Conservation (phyloP, 2,888 invertebrate genomes). For the Tetragonisca angustula region DNA sequence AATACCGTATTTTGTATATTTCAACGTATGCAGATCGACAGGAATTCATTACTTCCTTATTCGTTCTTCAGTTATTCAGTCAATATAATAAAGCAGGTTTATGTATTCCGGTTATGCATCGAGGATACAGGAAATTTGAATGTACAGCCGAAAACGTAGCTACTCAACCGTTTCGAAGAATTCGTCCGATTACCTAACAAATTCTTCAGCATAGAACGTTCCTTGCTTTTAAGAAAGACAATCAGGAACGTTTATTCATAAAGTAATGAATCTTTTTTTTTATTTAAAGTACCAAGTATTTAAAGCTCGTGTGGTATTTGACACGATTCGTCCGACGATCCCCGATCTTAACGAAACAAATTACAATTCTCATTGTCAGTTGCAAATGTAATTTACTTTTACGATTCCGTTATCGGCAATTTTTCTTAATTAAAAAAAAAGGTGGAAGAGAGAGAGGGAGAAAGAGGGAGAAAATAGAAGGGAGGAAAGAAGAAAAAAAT, state of each 20-base stretch:
- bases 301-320: neutral
- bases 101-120: slow-evolving; percentile 22
- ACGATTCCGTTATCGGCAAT: neutral
- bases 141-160: slow-evolving; percentile 8
- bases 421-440: slow-evolving; percentile 23
- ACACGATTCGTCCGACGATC: neutral
- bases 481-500: neutral
- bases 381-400: neutral
- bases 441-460: neutral
- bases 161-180: neutral
- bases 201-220: neutral
- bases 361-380: too few species aligned
- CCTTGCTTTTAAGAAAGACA: too few species aligned
- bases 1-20: slow-evolving; percentile 10
- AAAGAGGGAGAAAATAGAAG: neutral
- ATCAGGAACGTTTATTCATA: neutral
- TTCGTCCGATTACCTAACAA: neutral
- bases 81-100: slow-evolving; percentile 31
- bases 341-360: neutral
- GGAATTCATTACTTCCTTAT: slow-evolving; percentile 27
- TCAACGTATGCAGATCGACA: slow-evolving; percentile 31
- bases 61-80: slow-evolving; percentile 37
- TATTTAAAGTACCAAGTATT: neutral
- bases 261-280: neutral
- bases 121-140: slow-evolving; percentile 28